A percentile compares a stretch with the other conserved stretches of the same genome.
These are phyloP conservation scores for Adoxophyes honmai DNA, from an alignment of 1,140 invertebrate species.

Conservation along the genomic window DNA sequence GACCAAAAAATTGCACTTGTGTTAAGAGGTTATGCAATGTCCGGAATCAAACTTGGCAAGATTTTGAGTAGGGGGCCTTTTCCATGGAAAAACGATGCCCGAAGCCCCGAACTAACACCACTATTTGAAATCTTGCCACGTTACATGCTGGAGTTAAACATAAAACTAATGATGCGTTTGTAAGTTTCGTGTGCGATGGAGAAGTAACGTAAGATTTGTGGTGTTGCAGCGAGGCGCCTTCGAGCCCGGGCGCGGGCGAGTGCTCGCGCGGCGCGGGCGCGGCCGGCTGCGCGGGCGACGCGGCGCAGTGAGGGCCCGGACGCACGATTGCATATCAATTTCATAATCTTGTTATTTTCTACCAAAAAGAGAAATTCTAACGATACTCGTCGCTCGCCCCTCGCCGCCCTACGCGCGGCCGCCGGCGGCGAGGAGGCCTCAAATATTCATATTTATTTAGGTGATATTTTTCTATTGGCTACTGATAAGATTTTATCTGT, in stretches of 20 bases:
- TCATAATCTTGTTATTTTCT: conserved; percentile 63
- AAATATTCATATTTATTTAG: conserved; percentile 73
- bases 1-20: too few relatives aligned
- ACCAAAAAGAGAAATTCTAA: conserved; percentile 55
- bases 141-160: too few relatives aligned
- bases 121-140: too few relatives aligned
- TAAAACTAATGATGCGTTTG: too few relatives aligned
- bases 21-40: too few relatives aligned
- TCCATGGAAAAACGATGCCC: too few relatives aligned
- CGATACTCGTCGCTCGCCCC: conserved; percentile 28
- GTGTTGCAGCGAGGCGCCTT: conserved; percentile 41
- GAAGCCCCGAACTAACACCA: too few relatives aligned
- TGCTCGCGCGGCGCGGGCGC: not conserved
- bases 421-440: conserved; percentile 29
- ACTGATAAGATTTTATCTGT: conserved; percentile 70
- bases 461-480: conserved; percentile 77
- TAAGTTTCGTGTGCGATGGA: too few relatives aligned
- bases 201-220: too few relatives aligned
- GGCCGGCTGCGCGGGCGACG: conserved; percentile 22
- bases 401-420: conserved; percentile 8
- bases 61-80: too few relatives aligned
- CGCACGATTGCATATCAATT: conserved; percentile 51
- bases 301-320: conserved; percentile 44
- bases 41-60: too few relatives aligned
- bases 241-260: not conserved